Percentiles rank a stretch among this genome's conserved stretches.
phyloP scores from a whole-genome alignment of 2,888 invertebrate species.

The Thyatira batis region DNA sequence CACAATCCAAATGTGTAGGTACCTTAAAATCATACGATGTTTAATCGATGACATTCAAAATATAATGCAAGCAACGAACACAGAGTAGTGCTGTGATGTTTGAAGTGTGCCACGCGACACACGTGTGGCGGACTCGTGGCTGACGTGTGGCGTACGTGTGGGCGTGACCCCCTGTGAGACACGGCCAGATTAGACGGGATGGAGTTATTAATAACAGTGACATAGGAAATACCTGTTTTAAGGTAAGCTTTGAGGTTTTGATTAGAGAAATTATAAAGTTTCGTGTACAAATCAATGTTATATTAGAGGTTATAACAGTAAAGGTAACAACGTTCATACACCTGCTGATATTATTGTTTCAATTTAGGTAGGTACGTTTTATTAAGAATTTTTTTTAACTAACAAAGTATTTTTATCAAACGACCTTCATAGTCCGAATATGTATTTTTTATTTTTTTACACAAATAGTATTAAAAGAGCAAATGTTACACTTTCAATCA shows the following conservation, averaged over 20 bases:
- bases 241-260: not conserved
- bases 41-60: not conserved
- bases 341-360: no score
- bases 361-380: no score
- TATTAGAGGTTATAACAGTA: no score
- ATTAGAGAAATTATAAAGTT: not conserved
- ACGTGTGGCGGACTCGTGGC: constrained; percentile 18
- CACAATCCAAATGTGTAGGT: no score
- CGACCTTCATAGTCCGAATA: no score
- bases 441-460: no score
- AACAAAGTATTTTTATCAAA: no score
- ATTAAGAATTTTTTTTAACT: no score
- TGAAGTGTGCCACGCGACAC: constrained; percentile 4
- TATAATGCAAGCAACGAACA: not conserved
- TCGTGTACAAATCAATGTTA: no score
- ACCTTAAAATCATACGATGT: not conserved
- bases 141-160: constrained; percentile 19
- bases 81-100: not conserved
- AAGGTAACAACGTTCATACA: no score
- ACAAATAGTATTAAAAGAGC: not conserved
- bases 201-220: not conserved
- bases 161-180: constrained; percentile 22
- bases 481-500: no score
- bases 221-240: not conserved
- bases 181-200: constrained; percentile 4